These are phyloP conservation scores for Clarias fuscus DNA, from an alignment of 2,797 vertebrate species.

Conservation along the genomic window DNA sequence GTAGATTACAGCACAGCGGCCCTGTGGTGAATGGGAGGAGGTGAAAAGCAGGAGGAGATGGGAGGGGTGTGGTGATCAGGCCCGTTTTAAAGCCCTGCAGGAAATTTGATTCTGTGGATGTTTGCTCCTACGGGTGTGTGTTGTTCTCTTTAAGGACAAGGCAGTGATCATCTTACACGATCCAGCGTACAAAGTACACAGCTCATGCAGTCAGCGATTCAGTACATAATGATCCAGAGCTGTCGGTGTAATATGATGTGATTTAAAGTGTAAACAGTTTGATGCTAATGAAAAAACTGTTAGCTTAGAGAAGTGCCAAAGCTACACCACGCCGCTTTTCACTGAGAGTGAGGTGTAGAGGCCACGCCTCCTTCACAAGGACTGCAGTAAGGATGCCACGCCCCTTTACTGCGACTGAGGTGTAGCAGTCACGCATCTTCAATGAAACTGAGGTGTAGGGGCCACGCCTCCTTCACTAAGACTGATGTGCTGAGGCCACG, in stretches of 20 bases:
- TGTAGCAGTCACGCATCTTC: no score
- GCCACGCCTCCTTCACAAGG: not conserved
- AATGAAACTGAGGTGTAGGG: no score
- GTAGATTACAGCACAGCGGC: slow-evolving; percentile 7
- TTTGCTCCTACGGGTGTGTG: not conserved
- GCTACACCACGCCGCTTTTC: not conserved
- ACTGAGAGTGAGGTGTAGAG: not conserved
- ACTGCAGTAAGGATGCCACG: not conserved
- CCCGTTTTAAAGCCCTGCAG: slow-evolving; percentile 25
- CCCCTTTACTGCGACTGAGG: not conserved
- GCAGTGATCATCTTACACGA: not conserved
- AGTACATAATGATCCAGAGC: not conserved
- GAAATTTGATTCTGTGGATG: slow-evolving; percentile 17
- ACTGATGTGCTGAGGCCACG: not conserved
- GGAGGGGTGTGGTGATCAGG: not conserved
- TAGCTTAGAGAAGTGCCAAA: not conserved
- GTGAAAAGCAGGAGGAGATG: slow-evolving; percentile 8
- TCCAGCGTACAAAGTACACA: not conserved
- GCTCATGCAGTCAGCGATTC: not conserved
- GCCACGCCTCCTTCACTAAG: not conserved
- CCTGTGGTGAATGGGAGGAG: not conserved
- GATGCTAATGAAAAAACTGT: not conserved
- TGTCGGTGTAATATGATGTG: not conserved
- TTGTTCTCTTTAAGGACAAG: not conserved
- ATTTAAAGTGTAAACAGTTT: not conserved